Conservation (phyloP, 2,113 vertebrate genomes). For the Bufo gargarizans region DNA sequence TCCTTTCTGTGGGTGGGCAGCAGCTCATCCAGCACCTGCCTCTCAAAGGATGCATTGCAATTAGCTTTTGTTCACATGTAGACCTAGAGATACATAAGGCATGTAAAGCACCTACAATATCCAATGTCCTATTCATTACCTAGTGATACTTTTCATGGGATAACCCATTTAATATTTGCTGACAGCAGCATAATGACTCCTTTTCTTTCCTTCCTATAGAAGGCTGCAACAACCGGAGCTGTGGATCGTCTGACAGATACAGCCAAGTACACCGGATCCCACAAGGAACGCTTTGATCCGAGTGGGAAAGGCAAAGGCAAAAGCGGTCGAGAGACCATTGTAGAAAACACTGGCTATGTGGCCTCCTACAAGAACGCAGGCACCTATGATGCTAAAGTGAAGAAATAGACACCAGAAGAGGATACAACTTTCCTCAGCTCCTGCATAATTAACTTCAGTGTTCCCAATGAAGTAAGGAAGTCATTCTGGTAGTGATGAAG, state of each 20-base stretch:
- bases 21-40: too few species aligned
- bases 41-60: too few species aligned
- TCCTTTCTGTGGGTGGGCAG: too few species aligned
- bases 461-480: background rate
- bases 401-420: slow-evolving; percentile 68
- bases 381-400: slow-evolving; percentile 86
- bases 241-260: slow-evolving; percentile 92
- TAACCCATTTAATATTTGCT: background rate
- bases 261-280: slow-evolving; percentile 90
- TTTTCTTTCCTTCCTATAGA: slow-evolving; percentile 70
- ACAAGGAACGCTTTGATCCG: slow-evolving; percentile 92
- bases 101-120: too few species aligned
- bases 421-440: background rate
- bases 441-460: slow-evolving; percentile 31
- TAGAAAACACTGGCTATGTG: slow-evolving; percentile 92
- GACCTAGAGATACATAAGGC: too few species aligned
- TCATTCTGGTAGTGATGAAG: slow-evolving; percentile 6
- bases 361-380: slow-evolving; percentile 89
- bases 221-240: slow-evolving; percentile 81
- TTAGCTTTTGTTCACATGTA: too few species aligned
- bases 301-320: slow-evolving; percentile 88
- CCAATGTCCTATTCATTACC: too few species aligned
- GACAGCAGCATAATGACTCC: background rate
- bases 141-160: too few species aligned
- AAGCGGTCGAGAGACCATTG: slow-evolving; percentile 86